Evolutionary conservation across 2,888 invertebrate species (phyloP).

Genomic region (Strigamia transsilvanica): DNA sequence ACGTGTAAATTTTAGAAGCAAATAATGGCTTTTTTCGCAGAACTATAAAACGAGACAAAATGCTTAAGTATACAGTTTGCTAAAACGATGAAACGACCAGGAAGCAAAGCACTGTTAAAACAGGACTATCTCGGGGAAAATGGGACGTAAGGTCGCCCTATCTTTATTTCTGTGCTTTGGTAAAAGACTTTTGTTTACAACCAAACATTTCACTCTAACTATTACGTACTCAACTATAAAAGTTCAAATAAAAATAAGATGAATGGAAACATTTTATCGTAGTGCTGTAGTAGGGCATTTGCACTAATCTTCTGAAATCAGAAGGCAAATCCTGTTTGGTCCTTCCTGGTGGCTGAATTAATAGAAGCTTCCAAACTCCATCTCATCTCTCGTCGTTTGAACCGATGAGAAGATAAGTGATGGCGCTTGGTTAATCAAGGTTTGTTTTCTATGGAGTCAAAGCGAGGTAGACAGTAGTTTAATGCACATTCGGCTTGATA

Average conservation of each 20-base stretch:
- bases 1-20: neutral
- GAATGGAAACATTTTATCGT: slow-evolving; percentile 1
- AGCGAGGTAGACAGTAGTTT: neutral
- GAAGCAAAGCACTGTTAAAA: too few relatives aligned
- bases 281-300: neutral
- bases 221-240: neutral
- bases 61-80: neutral
- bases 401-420: neutral
- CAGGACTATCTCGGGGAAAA: too few relatives aligned
- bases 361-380: slow-evolving; percentile 24
- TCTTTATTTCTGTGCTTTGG: neutral
- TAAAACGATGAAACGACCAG: too few relatives aligned
- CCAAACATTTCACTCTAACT: slow-evolving; percentile 13
- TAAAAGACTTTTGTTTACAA: neutral
- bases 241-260: slow-evolving; percentile 17
- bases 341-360: slow-evolving; percentile 20
- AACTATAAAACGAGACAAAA: neutral
- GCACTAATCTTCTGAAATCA: slow-evolving; percentile 8
- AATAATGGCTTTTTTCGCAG: neutral
- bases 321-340: slow-evolving; percentile 17
- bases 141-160: neutral
- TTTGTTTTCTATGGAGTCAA: neutral
- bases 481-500: neutral
- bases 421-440: slow-evolving; percentile 19
- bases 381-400: neutral